A percentile compares a stretch with the other conserved stretches of the same genome.
These are phyloP conservation scores for Betta splendens DNA, from an alignment of 2,797 vertebrate species.

Conservation along the genomic window DNA sequence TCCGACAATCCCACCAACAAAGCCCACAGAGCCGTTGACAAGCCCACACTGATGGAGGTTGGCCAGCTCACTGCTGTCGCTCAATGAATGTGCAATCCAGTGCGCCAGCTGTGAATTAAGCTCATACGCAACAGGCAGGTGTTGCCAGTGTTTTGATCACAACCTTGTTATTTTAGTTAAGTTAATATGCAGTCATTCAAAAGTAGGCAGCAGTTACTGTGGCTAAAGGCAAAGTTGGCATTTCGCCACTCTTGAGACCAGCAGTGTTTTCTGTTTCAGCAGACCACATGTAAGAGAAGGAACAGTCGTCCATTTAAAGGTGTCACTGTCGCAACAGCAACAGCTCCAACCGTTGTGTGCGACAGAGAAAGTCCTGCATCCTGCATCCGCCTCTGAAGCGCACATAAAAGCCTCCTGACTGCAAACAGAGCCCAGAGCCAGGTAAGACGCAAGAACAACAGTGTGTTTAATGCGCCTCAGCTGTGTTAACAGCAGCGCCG, in stretches of 20 bases:
- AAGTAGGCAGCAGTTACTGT: conserved; percentile 3
- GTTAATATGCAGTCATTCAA: conserved; percentile 25
- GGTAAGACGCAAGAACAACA: conserved; percentile 76
- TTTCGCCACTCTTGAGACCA: too few species aligned
- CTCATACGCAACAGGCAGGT: conserved; percentile 54
- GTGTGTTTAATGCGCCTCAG: conserved; percentile 77
- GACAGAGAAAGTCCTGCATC: conserved; percentile 22
- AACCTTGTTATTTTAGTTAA: conserved; percentile 17
- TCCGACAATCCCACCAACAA: conserved; percentile 63
- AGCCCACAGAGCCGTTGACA: conserved; percentile 58
- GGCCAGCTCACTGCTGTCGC: conserved; percentile 53
- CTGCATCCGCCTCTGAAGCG: conserved; percentile 45
- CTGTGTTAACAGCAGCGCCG: conserved; percentile 80
- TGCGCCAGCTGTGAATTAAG: conserved; percentile 39
- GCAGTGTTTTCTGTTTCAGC: too few species aligned
- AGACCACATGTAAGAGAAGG: too few species aligned
- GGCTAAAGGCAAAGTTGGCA: too few species aligned
- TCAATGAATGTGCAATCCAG: conserved; percentile 57
- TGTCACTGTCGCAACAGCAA: not conserved
- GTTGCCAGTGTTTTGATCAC: conserved; percentile 27
- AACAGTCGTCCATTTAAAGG: not conserved
- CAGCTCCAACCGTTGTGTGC: not conserved
- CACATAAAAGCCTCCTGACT: conserved; percentile 50
- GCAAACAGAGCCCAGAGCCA: conserved; percentile 68
- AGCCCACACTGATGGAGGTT: conserved; percentile 55